Percentiles rank a stretch among this genome's conserved stretches.
phyloP scores from a whole-genome alignment of 2,113 vertebrate genomes.

The Nycticryphes semicollaris region DNA sequence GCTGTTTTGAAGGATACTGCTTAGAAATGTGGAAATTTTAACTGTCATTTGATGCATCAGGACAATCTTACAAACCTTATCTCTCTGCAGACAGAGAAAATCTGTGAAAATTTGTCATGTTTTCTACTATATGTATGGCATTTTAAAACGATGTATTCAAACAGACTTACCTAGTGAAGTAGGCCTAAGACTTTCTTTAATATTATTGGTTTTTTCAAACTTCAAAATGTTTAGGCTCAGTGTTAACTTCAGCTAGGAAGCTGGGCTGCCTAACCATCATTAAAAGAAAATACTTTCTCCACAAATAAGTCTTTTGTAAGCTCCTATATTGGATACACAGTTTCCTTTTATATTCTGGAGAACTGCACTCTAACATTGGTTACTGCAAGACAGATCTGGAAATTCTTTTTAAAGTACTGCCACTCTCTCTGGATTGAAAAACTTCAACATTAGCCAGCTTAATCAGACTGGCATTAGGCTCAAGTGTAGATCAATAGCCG shows the following conservation, averaged over 20 bases:
- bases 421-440: not conserved
- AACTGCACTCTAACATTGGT: not conserved
- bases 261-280: not conserved
- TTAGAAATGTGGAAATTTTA: not conserved
- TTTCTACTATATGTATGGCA: not conserved
- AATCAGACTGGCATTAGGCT: not conserved
- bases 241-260: not conserved
- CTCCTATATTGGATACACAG: not conserved
- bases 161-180: not conserved
- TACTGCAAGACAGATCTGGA: not conserved
- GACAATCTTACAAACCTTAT: not conserved
- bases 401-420: not conserved
- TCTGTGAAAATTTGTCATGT: not conserved
- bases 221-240: not conserved
- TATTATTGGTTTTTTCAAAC: not conserved
- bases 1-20: not conserved
- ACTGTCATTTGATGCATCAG: not conserved
- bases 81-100: not conserved
- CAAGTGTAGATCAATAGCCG: not conserved
- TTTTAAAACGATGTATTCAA: not conserved
- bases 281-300: not conserved
- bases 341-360: not conserved
- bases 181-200: not conserved
- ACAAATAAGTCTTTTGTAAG: not conserved
- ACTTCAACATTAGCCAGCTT: not conserved